These are phyloP conservation scores for Steinernema carpocapsae DNA, from an alignment of 2,888 invertebrate species.

Conservation along the genomic window DNA sequence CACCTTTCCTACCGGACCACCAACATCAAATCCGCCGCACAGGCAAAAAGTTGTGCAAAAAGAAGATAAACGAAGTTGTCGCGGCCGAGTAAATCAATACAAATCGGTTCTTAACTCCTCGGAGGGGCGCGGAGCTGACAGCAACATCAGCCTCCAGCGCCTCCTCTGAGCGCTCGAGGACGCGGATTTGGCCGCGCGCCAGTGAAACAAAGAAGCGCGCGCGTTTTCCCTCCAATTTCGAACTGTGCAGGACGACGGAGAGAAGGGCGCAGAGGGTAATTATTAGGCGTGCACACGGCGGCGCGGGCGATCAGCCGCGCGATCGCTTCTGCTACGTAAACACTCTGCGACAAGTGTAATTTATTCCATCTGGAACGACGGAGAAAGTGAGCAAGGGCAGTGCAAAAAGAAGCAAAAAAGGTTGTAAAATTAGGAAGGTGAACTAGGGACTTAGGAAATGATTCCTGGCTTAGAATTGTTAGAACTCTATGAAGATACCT, in stretches of 20 bases:
- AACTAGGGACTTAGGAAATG: too few species aligned
- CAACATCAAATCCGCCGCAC: background rate
- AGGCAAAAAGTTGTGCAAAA: background rate
- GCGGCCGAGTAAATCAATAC: slow-evolving; percentile 24
- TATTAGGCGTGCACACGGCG: slow-evolving; percentile 29
- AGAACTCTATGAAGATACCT: background rate
- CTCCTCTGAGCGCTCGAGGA: too few species aligned
- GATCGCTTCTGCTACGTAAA: slow-evolving; percentile 27
- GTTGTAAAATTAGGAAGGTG: background rate
- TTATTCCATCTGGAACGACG: slow-evolving; percentile 30
- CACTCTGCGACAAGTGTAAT: slow-evolving; percentile 33
- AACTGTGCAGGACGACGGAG: too few species aligned
- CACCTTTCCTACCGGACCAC: background rate
- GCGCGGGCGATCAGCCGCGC: background rate
- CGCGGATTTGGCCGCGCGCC: slow-evolving; percentile 5
- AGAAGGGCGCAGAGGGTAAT: slow-evolving; percentile 3
- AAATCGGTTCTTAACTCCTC: slow-evolving; percentile 26
- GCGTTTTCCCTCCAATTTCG: background rate
- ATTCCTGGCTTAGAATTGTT: too few species aligned
- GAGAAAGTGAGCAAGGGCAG: background rate
- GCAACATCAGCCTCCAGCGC: too few species aligned
- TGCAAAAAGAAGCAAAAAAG: background rate
- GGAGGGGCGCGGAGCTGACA: background rate
- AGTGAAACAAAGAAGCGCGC: slow-evolving; percentile 21
- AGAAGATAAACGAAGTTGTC: slow-evolving; percentile 29